A percentile compares a stretch with the other conserved stretches of the same genome.
Conservation (phyloP, 1,140 invertebrate species). For the Drosophila navojoa region DNA sequence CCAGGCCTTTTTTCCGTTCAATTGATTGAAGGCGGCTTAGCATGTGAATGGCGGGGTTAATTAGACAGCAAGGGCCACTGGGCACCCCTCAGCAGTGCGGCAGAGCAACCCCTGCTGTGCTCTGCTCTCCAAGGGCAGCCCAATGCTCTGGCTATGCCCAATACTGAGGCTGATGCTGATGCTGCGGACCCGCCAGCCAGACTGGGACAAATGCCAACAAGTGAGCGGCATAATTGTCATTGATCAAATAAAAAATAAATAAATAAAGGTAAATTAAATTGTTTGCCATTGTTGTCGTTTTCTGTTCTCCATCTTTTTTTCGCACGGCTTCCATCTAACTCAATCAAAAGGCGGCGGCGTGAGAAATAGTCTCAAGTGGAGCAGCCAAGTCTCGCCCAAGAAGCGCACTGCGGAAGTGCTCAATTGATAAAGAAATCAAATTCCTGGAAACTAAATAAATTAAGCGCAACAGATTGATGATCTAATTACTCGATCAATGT, state of each 20-base stretch:
- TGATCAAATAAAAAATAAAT: conserved; percentile 46
- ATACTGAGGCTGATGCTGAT: conserved; percentile 21
- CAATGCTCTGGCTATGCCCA: neutral
- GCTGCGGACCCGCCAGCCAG: neutral
- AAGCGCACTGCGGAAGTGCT: conserved; percentile 5
- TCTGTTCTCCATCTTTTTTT: neutral
- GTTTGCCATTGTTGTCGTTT: conserved; percentile 23
- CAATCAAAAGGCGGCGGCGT: neutral
- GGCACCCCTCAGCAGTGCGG: conserved; percentile 2
- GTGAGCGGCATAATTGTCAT: conserved; percentile 24
- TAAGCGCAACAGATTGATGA: neutral
- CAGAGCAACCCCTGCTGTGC: conserved; percentile 7
- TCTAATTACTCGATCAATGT: too few relatives aligned
- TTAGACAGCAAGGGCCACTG: conserved; percentile 52
- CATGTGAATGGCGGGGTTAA: conserved; percentile 65
- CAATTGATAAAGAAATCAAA: neutral
- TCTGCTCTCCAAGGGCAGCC: conserved; percentile 9
- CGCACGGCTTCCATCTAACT: neutral
- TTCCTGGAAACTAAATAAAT: neutral
- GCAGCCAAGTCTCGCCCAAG: neutral
- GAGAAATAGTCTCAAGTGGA: neutral
- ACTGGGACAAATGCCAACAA: conserved; percentile 29
- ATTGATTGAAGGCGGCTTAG: conserved; percentile 69
- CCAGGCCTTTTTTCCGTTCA: conserved; percentile 21
- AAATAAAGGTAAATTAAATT: conserved; percentile 50